Evolutionary conservation across 2,888 invertebrate species (phyloP), one percentile per base, ranked within the genome.

Genomic region (Ormyrus rosae): DNA sequence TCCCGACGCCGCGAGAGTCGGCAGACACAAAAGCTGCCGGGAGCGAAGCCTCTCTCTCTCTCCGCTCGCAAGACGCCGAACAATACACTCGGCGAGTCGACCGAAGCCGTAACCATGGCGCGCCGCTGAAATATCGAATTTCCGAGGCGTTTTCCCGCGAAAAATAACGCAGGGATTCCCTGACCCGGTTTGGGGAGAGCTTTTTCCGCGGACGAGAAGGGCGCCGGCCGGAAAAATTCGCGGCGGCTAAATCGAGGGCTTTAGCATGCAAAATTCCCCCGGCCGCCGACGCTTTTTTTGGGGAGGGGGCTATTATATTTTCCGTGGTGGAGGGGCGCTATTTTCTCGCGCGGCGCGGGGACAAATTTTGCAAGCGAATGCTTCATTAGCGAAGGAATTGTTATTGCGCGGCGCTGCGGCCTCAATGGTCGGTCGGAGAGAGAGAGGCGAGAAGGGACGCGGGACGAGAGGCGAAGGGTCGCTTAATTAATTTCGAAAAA

Each of bases 91-190:
- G 83, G 83, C 82, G 82, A 85, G 83, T 82, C 85, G 85, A 84
- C 85, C 85, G 85, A 83, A 83, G 83, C 83, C 82, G 85, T 84
- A 86, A 84, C 84, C 83, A 85, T 84, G 83, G 82, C 34, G 60
- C 72, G 53, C 7, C 34, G 46, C 19, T 45, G 70, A 79, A 79
- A 82, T 82, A 82, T 82, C 76, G 79, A 79, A 82, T 79, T 80
- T 67, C 56, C 48, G n/a, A 34, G 34, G n/a, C 53, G 64, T 8
- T 6, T 48, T 71, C 61, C 55, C 56, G 68, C 45, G 13, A 69
- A 55, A 69, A 50, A 65, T 50, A 50, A 4, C 10, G 58, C 11
- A 13, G 4, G n/a, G 58, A 4, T 34, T 34, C 34, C 34, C 34
- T 34, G 34, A 34, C 34, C 34, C 10, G 6, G 58, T n/a, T n/a